Conservation (phyloP, 2,888 invertebrate species). For the Byasa hedistus region DNA sequence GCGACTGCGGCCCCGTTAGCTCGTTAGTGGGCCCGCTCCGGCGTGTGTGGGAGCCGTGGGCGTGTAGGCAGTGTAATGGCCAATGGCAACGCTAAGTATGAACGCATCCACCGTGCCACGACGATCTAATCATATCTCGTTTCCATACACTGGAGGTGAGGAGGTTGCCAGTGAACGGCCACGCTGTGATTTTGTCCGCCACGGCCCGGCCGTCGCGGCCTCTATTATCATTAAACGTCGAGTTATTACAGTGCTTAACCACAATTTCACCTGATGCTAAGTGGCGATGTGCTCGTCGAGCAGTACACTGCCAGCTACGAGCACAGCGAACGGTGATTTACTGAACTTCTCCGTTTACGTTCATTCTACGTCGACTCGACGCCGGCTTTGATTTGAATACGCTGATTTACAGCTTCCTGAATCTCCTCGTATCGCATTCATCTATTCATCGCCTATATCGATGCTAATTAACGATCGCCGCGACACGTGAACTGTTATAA, state of each 20-base stretch:
- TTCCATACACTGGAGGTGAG: slow-evolving; percentile 30
- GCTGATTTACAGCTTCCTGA: slow-evolving; percentile 26
- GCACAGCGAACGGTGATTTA: slow-evolving; percentile 6
- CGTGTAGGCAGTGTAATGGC: slow-evolving; percentile 6
- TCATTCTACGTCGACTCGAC: slow-evolving; percentile 8
- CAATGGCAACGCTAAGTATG: slow-evolving; percentile 30
- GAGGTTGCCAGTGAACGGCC: not conserved
- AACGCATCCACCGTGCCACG: slow-evolving; percentile 24
- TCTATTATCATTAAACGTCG: too few relatives aligned
- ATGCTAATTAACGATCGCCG: slow-evolving; percentile 22
- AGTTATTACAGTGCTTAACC: too few relatives aligned
- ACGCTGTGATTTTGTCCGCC: too few relatives aligned
- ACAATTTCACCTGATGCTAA: too few relatives aligned
- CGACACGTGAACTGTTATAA: slow-evolving; percentile 20
- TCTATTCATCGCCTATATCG: slow-evolving; percentile 26
- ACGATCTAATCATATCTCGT: slow-evolving; percentile 22
- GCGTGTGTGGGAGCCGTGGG: slow-evolving; percentile 22
- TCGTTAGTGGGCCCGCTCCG: slow-evolving; percentile 10
- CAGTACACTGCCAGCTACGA: too few relatives aligned
- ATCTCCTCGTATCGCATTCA: slow-evolving; percentile 17
- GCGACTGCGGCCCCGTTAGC: slow-evolving; percentile 17
- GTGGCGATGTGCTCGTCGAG: too few relatives aligned
- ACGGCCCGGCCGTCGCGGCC: too few relatives aligned
- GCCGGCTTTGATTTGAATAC: slow-evolving; percentile 13
- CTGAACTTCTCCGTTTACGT: slow-evolving; percentile 5